These are phyloP conservation scores for Myoxocephalus aenaeus DNA, from an alignment of 2,797 vertebrate species.

Conservation along the genomic window DNA sequence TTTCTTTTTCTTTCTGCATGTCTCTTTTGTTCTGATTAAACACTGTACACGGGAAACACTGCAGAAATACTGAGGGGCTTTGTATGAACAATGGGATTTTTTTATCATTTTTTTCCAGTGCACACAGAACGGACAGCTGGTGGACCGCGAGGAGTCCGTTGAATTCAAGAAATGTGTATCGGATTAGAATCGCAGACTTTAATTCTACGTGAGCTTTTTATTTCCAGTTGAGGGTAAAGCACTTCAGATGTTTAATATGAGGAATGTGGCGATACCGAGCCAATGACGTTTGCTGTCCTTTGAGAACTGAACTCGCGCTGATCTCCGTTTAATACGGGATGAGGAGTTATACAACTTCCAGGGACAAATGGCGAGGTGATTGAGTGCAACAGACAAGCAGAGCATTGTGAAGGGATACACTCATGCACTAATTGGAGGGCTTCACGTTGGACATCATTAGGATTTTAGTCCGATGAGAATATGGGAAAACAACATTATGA, in stretches of 20 bases:
- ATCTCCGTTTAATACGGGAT: slow-evolving; percentile 7
- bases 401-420: slow-evolving; percentile 5
- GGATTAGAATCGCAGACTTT: neutral
- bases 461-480: neutral
- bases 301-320: neutral
- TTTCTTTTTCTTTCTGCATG: neutral
- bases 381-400: slow-evolving; percentile 3
- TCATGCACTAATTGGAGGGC: slow-evolving; percentile 17
- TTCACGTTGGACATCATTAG: neutral
- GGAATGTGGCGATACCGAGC: neutral
- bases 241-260: neutral
- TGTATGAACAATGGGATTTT: no score
- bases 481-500: neutral
- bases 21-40: neutral
- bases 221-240: neutral
- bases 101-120: no score
- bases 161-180: neutral
- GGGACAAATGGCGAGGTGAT: neutral
- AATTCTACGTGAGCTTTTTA: neutral
- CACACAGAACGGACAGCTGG: neutral
- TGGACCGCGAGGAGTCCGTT: neutral
- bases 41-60: neutral
- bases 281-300: neutral
- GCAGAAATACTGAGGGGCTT: no score
- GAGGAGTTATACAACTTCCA: neutral